phyloP scores from a whole-genome alignment of 2,888 invertebrate species.

The Ashinkailepas kermadecensis region DNA sequence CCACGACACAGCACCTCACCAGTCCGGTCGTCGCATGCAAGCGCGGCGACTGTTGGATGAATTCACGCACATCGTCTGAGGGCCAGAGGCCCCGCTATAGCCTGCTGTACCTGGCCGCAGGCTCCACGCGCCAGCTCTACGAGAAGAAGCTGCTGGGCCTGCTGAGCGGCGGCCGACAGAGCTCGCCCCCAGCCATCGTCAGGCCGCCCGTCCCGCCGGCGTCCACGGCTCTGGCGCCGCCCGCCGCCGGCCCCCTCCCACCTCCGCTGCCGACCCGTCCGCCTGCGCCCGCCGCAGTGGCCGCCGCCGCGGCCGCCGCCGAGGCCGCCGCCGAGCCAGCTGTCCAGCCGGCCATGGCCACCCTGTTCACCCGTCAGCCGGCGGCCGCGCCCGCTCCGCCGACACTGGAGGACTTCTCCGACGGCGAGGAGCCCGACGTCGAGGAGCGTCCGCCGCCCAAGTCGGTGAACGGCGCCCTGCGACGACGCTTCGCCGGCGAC shows the following conservation, averaged over 20 bases:
- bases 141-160: not conserved
- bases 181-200: not conserved
- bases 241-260: no score
- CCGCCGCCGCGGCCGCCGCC: no score
- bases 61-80: no score
- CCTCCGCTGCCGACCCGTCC: no score
- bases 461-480: not conserved
- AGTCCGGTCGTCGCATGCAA: not conserved
- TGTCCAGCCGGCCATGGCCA: no score
- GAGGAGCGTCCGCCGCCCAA: not conserved
- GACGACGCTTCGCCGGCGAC: not conserved
- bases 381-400: no score
- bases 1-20: not conserved
- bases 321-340: no score
- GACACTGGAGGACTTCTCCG: not conserved
- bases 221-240: no score
- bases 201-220: no score
- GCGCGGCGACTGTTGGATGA: not conserved
- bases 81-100: no score
- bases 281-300: no score
- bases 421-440: not conserved
- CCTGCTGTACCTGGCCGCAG: not conserved
- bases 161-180: not conserved
- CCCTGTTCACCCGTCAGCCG: no score
- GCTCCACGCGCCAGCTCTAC: slow-evolving; percentile 1